A percentile compares a stretch with the other conserved stretches of the same genome.
These are phyloP conservation scores for Cheiracanthium punctorium DNA, from an alignment of 2,888 invertebrate genomes.

Conservation along the genomic window DNA sequence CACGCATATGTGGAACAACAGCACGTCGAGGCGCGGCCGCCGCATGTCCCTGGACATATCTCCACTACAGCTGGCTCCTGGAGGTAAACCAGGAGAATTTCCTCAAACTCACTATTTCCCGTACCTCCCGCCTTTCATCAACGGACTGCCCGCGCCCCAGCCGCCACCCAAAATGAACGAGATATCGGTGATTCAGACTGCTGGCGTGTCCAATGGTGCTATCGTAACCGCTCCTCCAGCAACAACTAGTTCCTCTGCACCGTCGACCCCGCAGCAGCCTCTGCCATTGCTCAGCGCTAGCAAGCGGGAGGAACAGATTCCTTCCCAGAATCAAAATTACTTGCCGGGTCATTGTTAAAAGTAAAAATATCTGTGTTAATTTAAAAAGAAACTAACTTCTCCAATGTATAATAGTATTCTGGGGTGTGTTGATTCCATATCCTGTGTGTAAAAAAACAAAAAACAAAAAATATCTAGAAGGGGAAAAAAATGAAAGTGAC, in stretches of 20 bases:
- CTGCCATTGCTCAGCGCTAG: slow-evolving; percentile 28
- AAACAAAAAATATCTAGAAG: too few species aligned
- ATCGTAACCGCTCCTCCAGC: slow-evolving; percentile 9
- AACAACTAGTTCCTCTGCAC: slow-evolving; percentile 18
- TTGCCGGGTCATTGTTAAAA: slow-evolving; percentile 1
- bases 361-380: neutral
- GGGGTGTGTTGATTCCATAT: neutral
- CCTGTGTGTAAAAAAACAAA: neutral
- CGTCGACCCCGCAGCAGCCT: slow-evolving; percentile 38
- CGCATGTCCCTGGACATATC: slow-evolving; percentile 97
- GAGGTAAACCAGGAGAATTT: slow-evolving; percentile 64
- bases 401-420: neutral
- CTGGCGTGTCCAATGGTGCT: slow-evolving; percentile 53
- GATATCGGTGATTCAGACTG: slow-evolving; percentile 70
- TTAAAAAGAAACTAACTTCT: neutral
- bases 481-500: too few species aligned
- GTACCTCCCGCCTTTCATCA: slow-evolving; percentile 55
- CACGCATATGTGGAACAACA: slow-evolving; percentile 98
- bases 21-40: slow-evolving; percentile 92
- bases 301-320: slow-evolving; percentile 15
- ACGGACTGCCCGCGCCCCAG: slow-evolving; percentile 43
- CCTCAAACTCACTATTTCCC: slow-evolving; percentile 52
- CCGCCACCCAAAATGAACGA: slow-evolving; percentile 67
- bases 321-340: slow-evolving; percentile 40
- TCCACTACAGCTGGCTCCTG: slow-evolving; percentile 39